Evolutionary conservation across 2,113 vertebrate species (phyloP), one percentile per base, ranked within the genome.

Genomic region (Neopipo cinnamomea): DNA sequence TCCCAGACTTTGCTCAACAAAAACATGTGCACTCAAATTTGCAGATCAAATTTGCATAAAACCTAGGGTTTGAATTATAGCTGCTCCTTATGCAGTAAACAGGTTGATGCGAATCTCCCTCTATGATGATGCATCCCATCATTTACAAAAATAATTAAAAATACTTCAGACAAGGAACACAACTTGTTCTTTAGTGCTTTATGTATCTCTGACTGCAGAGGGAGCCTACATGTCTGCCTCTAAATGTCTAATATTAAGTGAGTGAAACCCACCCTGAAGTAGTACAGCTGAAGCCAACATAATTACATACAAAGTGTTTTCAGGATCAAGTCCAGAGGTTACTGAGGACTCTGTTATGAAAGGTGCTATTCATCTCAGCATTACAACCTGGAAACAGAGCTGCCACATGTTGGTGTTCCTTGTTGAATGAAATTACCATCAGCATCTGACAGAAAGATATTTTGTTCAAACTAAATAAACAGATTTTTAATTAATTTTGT

Each of bases 211-310:
- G 72, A 96, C 96, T 97, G 96, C 88, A 96, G 95, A 96, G 95
- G 96, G 91, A 96, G 94, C 86, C 86, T 95, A 87, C 68, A 87
- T 37, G 80, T 96, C 94, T 97, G 33, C 72, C 81, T 80, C 83
- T 71, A 74, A 92, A 89, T 37, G 56, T 77, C 33, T 79, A 3
- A 84, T 35, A 12, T 65, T 35, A 84, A 96, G 50, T 87, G 89
- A 95, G 44, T 91, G 93, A 97, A 94, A 96, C 91, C 93, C 94
- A 96, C 91, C 96, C 89, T 89, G 93, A 85, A 95, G 95, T 88
- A 82, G 76, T 76, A 11, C 47, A 79, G 84, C 76, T 85, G 74
- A 96, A 92, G 93, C 93, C 89, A 97, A 78, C 77, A 37, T 95
- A 97, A 95, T 95, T 92, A 94, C 85, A 63, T 59, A 85, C 71